Evolutionary conservation across 35 echinoderm and acorn worm species (phyloP), one percentile per base, ranked within the genome.

Genomic region (Patiria miniata): DNA sequence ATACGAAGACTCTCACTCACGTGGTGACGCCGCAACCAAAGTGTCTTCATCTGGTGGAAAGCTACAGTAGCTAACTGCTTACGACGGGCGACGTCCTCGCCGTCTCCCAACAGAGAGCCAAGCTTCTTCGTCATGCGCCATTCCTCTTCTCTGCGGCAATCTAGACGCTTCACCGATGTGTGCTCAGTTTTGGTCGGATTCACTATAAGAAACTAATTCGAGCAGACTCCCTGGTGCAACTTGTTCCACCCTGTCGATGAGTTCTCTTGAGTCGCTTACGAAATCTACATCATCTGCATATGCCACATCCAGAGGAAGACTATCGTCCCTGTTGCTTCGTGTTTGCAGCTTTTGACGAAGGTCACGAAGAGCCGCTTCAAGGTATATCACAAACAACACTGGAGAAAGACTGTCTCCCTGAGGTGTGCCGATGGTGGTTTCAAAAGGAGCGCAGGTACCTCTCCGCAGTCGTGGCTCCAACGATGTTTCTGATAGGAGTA

Each of bases 271-370:
- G 56, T 21, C 4, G 56, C 56, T 60, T 60, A 60, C 56, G 56
- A 60, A 60, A 12, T 60, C 15, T 8, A 60, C 56, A 60, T n/a
- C n/a, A n/a, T n/a, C n/a, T n/a, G n/a, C n/a, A n/a, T n/a, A n/a
- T n/a, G n/a, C n/a, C n/a, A n/a, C n/a, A n/a, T n/a, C n/a, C n/a
- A n/a, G n/a, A n/a, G n/a, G n/a, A n/a, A n/a, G n/a, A n/a, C n/a
- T n/a, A 60, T 26, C 56, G 17, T 60, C 56, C 56, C 56, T 18
- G 56, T 59, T 59, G 55, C 55, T 59, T 59, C 26, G 55, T 59
- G 55, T 59, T 59, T 59, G 55, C 55, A 59, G 55, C 55, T 59
- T 59, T 59, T 59, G n/a, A n/a, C n/a, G n/a, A n/a, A n/a, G n/a
- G n/a, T n/a, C n/a, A n/a, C n/a, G n/a, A n/a, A n/a, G n/a, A 59